Conservation (phyloP, 2,113 vertebrate species). For the Pseudolaguvia tuberculata region DNA sequence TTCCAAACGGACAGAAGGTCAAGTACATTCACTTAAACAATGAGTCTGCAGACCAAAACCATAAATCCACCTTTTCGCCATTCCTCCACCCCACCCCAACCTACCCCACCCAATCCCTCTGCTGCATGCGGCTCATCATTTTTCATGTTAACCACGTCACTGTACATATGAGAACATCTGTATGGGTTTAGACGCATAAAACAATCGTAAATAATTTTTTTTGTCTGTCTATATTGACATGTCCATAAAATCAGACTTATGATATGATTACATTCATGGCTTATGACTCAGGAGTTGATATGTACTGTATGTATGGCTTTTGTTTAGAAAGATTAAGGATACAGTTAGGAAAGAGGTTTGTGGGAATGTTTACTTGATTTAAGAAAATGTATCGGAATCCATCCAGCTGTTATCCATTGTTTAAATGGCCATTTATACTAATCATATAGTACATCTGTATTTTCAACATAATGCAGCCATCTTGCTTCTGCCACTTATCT, state of each 20-base stretch:
- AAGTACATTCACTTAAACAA: conserved; percentile 49
- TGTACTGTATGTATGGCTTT: neutral
- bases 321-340: neutral
- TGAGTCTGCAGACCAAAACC: conserved; percentile 45
- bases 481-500: too few species aligned
- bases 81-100: neutral
- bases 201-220: neutral
- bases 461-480: too few species aligned
- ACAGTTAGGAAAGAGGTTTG: neutral
- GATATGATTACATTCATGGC: neutral
- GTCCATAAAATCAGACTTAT: neutral
- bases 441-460: too few species aligned
- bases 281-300: neutral
- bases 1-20: conserved; percentile 49
- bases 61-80: conserved; percentile 23
- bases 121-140: conserved; percentile 13
- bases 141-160: conserved; percentile 25
- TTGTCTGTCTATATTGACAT: neutral
- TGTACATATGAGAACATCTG: neutral
- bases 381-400: neutral
- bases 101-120: neutral
- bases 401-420: neutral
- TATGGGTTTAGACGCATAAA: neutral
- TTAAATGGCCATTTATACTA: neutral
- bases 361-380: neutral